These are phyloP conservation scores for Plebejus argus DNA, from an alignment of 2,888 invertebrate genomes.

Conservation along the genomic window DNA sequence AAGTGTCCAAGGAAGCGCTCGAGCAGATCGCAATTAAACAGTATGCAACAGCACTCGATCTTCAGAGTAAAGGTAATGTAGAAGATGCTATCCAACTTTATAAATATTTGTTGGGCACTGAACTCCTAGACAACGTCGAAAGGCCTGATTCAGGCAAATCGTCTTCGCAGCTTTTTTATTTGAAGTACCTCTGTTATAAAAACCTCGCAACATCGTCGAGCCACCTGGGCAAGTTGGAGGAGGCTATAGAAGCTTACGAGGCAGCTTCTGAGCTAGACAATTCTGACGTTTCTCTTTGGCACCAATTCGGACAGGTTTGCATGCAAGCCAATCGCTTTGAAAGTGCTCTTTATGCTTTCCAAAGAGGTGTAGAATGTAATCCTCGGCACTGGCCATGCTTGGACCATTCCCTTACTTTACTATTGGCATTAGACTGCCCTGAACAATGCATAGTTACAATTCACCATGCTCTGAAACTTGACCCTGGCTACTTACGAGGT, in stretches of 20 bases:
- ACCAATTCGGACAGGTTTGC: slow-evolving; percentile 88
- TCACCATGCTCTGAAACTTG: slow-evolving; percentile 85
- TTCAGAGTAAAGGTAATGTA: slow-evolving; percentile 83
- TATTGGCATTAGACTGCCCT: slow-evolving; percentile 88
- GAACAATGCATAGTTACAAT: slow-evolving; percentile 89
- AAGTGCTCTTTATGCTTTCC: slow-evolving; percentile 89
- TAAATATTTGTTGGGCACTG: slow-evolving; percentile 83
- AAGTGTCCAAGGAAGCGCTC: slow-evolving; percentile 76
- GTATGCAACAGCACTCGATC: slow-evolving; percentile 88
- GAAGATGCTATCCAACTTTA: slow-evolving; percentile 85
- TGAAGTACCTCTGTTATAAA: slow-evolving; percentile 91
- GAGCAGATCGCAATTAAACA: slow-evolving; percentile 91
- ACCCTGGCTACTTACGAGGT: slow-evolving; percentile 88
- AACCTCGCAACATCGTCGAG: slow-evolving; percentile 88
- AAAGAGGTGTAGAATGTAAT: slow-evolving; percentile 87
- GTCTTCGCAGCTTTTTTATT: slow-evolving; percentile 82
- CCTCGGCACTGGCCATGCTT: slow-evolving; percentile 94
- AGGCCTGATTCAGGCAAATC: slow-evolving; percentile 77
- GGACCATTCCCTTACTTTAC: slow-evolving; percentile 89
- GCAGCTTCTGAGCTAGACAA: slow-evolving; percentile 90
- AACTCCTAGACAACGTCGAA: slow-evolving; percentile 80
- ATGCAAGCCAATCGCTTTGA: slow-evolving; percentile 85
- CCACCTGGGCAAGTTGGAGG: slow-evolving; percentile 79
- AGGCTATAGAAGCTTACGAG: slow-evolving; percentile 85
- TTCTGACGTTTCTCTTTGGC: slow-evolving; percentile 92